Evolutionary conservation across 2,797 vertebrate genomes (phyloP), one percentile per base, ranked within the genome.

Genomic region (Echiichthys vipera): DNA sequence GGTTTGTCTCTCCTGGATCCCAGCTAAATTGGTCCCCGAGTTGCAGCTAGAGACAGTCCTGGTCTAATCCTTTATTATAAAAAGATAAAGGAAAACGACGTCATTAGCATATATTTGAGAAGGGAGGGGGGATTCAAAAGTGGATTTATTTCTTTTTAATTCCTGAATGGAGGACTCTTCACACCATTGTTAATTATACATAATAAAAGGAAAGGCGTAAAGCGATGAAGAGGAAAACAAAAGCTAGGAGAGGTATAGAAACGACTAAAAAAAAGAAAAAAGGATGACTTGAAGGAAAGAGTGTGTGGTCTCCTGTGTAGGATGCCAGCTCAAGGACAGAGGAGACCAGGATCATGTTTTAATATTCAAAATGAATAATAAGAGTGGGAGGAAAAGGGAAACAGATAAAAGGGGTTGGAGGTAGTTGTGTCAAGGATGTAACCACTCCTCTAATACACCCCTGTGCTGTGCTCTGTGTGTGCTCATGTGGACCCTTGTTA

Each of bases 21-120:
- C 78, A 61, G 91, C 86, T 94, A 96, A 96, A 95, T 96, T 95
- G 94, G 95, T 96, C 95, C 95, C 95, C 61, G 90, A 94, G 95
- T 92, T 95, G 92, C 93, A 90, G 92, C 84, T 45, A 91, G 93
- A 94, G 90, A 94, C 91, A 90, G 94, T 94, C 94, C 93, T 93
- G 90, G 90, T 89, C 88, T 95, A 95, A 95, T 95, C 95, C 95
- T 95, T 95, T 94, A 94, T 95, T 95, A 95, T 91, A 94, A 93
- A 94, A 94, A 95, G 94, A 95, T 94, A 95, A 95, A 95, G 94
- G 93, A 94, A 95, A 93, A 94, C 86, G 91, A 91, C 93, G 84
- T 94, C 90, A 95, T 95, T 95, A 94, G 93, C 94, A 95, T 95
- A 94, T 90, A 92, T 90, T 89, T 89, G 86, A 88, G 87, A 71